These are phyloP conservation scores for Toxotes lorentzi DNA, from an alignment of 2,797 vertebrate species.

Conservation along the genomic window DNA sequence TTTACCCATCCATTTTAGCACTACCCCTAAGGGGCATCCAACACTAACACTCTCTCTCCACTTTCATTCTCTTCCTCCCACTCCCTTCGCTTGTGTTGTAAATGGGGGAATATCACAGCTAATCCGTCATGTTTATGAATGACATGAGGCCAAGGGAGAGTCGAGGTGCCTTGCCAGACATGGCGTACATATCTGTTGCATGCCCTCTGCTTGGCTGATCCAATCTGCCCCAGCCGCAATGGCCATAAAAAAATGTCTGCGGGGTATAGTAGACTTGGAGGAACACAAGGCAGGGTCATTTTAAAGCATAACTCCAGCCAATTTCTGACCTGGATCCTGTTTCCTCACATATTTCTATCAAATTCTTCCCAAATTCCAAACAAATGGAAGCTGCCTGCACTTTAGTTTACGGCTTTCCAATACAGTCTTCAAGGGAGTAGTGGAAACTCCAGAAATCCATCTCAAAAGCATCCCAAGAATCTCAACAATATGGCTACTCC, in stretches of 20 bases:
- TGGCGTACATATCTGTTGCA: conserved; percentile 74
- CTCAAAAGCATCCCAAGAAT: background rate
- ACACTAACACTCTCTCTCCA: conserved; percentile 85
- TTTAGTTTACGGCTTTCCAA: background rate
- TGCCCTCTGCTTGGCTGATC: conserved; percentile 75
- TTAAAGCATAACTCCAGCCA: conserved; percentile 24
- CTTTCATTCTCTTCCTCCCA: conserved; percentile 70
- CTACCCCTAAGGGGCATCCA: conserved; percentile 86
- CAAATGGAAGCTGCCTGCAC: background rate
- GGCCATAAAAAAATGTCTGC: conserved; percentile 65
- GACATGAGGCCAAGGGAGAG: conserved; percentile 84
- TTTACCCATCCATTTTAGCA: conserved; percentile 93
- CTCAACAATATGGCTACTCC: background rate
- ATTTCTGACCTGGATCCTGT: conserved; percentile 15
- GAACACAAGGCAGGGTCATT: conserved; percentile 46
- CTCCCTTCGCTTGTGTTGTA: conserved; percentile 83
- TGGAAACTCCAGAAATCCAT: background rate
- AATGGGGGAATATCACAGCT: conserved; percentile 88
- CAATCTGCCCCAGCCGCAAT: conserved; percentile 69
- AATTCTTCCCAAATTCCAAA: conserved; percentile 9
- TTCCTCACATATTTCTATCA: conserved; percentile 7
- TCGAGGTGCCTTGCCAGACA: conserved; percentile 65
- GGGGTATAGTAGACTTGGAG: conserved; percentile 48
- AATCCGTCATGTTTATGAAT: conserved; percentile 94
- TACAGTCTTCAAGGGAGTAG: background rate